Base-by-base conservation (phyloP, 1,140 invertebrate genomes). In the Bombus picipes region DNA sequence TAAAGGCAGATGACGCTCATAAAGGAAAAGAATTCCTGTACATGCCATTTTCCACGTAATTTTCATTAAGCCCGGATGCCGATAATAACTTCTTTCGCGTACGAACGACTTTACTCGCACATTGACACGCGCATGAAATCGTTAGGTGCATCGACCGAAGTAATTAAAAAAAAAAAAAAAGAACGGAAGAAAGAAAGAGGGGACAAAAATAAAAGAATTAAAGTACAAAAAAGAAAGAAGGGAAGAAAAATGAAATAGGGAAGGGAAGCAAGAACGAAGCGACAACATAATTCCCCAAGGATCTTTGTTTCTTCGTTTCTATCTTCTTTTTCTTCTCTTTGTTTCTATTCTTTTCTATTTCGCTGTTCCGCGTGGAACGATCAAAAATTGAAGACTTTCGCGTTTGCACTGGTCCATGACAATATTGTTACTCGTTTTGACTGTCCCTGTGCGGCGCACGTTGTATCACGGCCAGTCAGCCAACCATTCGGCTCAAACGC, bases 371-470 rank as follows among this genome's bases (percentile, higher is more conserved):
- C 5, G 59, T n/a, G 59, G 28, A 71, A 47, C 65, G 75, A 79
- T 84, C 66, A 85, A 85, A 72, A 80, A 80, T 80, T 72, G 83
- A 85, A 73, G 68, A 10, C 77, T 79, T 79, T 84, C 53, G 32
- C 47, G 59, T 25, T 34, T 37, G 74, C 59, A 71, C 53, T 41
- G 53, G 22, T 71, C 25, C 12, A 41, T 39, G 68, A 85, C 83
- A 85, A 85, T 85, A 62, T 71, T 79, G 75, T 84, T 84, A 66
- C 82, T n/a, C 37, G 82, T 43, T 78, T 43, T 34, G 47, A 34
- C 53, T 25, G 39, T 71, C 22, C 68, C 76, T 22, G 65, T 22
- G 75, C 37, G 47, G 22, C 41, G 59, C 47, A 15, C 43, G 76
- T 59, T 84, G 83, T 84, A 84, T 84, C 83, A 62, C 68, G n/a